Percentiles rank a stretch among this genome's conserved stretches.
Evolutionary conservation across 2,888 invertebrate species (phyloP).

Genomic region (Serripes groenlandicus): DNA sequence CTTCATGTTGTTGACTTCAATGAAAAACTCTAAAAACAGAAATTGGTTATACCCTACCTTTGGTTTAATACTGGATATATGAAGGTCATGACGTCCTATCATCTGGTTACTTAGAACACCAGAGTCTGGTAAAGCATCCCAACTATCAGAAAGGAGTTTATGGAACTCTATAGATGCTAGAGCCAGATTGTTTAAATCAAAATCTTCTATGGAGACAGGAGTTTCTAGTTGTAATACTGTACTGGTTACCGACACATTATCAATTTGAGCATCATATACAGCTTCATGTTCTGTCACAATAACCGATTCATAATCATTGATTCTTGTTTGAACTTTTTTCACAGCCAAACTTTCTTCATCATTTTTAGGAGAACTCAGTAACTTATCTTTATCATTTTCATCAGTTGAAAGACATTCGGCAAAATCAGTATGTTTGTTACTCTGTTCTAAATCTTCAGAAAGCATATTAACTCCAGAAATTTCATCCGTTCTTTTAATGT

Average conservation of each 20-base stretch:
- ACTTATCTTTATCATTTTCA: background rate
- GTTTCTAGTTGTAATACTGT: background rate
- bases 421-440: background rate
- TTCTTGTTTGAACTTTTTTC: background rate
- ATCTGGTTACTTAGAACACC: background rate
- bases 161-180: slow-evolving; percentile 5
- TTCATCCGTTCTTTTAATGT: background rate
- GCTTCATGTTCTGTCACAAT: background rate
- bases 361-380: background rate
- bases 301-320: background rate
- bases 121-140: background rate
- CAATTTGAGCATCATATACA: background rate
- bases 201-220: background rate
- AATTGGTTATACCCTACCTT: slow-evolving; percentile 8
- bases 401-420: background rate
- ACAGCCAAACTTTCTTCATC: background rate
- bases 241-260: background rate
- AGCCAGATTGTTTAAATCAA: slow-evolving; percentile 5
- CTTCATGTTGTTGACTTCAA: no score
- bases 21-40: no score
- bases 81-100: background rate
- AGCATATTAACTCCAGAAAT: background rate
- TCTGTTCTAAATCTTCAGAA: background rate
- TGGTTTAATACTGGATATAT: background rate
- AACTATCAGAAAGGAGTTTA: background rate